Evolutionary conservation across 2,888 invertebrate genomes (phyloP).

Genomic region (Cryptophagus acutangulus): DNA sequence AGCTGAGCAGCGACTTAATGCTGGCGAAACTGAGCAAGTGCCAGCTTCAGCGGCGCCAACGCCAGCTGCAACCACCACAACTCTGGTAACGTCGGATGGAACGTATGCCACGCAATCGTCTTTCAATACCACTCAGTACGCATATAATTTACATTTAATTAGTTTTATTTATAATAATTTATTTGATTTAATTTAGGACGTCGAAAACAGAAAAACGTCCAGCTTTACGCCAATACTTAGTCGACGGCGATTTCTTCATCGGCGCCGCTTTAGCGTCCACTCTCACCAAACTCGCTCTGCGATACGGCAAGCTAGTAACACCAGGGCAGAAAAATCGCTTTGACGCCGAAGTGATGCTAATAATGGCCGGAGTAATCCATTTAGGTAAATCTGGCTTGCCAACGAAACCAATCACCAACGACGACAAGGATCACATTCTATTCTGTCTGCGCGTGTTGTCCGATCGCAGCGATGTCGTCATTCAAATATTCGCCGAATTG

Average conservation of each 20-base stretch:
- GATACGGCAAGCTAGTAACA: slow-evolving; percentile 53
- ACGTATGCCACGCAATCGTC: slow-evolving; percentile 98
- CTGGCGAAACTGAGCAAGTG: slow-evolving; percentile 62
- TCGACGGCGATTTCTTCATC: slow-evolving; percentile 94
- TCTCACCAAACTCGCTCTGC: slow-evolving; percentile 82
- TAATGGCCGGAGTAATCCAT: slow-evolving; percentile 81
- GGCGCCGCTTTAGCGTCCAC: slow-evolving; percentile 89
- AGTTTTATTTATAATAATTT: not conserved
- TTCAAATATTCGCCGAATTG: slow-evolving; percentile 65
- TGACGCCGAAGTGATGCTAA: slow-evolving; percentile 79
- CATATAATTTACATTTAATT: too few species aligned
- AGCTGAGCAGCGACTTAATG: slow-evolving; percentile 63
- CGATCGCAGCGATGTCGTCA: slow-evolving; percentile 62
- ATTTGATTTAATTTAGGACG: slow-evolving; percentile 41
- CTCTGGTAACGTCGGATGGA: slow-evolving; percentile 95
- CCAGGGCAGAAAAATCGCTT: slow-evolving; percentile 53
- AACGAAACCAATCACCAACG: slow-evolving; percentile 84
- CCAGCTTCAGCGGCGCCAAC: slow-evolving; percentile 27
- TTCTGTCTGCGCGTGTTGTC: slow-evolving; percentile 73
- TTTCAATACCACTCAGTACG: slow-evolving; percentile 76
- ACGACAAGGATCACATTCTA: slow-evolving; percentile 86
- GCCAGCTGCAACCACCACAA: slow-evolving; percentile 46
- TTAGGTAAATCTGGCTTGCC: slow-evolving; percentile 73
- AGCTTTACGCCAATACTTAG: slow-evolving; percentile 78
- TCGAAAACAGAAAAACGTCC: slow-evolving; percentile 68